Evolutionary conservation across 2,113 vertebrate genomes (phyloP), one percentile per base, ranked within the genome.

Genomic region (Microcebus jonahi): DNA sequence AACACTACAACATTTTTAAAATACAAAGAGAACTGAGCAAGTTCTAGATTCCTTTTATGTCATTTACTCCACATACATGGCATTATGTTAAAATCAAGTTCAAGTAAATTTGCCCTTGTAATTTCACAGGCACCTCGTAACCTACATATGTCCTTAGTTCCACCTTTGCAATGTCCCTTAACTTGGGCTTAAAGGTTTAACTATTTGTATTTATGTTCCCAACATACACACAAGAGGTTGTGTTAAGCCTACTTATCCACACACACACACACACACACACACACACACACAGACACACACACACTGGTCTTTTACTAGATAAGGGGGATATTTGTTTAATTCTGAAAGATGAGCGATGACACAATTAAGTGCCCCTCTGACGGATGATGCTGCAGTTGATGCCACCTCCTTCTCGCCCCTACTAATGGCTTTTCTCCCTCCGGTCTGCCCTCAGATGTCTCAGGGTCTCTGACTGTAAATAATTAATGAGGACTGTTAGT

Each of bases 401-500:
- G 61, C 31, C 39, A 0, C 34, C 20, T 53, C 48, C 68, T 48
- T 15, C 50, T 70, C 7, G 27, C 94, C 73, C 79, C 67, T 71
- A 90, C 94, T 98, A 98, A 98, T 98, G 98, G 98, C 97, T 96
- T 68, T 8, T 96, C 97, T 98, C 98, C 98, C 98, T 92, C 65
- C 96, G 97, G 98, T 36, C 87, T 93, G 5, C 75, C 98, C 98
- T 99, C 98, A 10, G 0, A 90, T 98, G 94, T 96, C 98, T 98
- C 91, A 91, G 98, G 96, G 97, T 97, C 97, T 96, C 76, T 96
- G 97, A 85, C 91, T 25, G 98, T 99, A 98, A 99, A 99, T 99
- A 98, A 99, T 99, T 98, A 90, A 98, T 97, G 94, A 97, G 79
- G 67, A 97, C 75, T 36, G 57, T 97, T 97, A 96, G 96, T 88